Percentiles rank a stretch among this genome's conserved stretches.
These are phyloP conservation scores for Chelonus insularis DNA, from an alignment of 1,140 invertebrate species.

Conservation along the genomic window DNA sequence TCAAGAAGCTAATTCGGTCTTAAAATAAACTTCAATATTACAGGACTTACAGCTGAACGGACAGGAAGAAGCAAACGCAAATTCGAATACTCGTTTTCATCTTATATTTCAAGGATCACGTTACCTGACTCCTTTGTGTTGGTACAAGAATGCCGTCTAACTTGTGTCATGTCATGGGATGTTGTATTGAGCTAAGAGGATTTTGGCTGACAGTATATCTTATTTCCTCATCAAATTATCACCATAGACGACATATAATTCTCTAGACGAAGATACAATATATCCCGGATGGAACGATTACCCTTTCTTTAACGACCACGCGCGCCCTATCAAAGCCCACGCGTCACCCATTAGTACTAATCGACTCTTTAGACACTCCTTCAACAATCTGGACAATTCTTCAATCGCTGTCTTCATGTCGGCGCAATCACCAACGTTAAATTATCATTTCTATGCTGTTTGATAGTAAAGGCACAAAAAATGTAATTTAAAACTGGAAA, in stretches of 20 bases:
- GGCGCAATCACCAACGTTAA: too few relatives aligned
- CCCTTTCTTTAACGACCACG: slow-evolving; percentile 46
- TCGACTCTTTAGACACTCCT: slow-evolving; percentile 19
- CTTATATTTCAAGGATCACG: slow-evolving; percentile 6
- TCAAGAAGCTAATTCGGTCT: not conserved
- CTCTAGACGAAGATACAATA: slow-evolving; percentile 10
- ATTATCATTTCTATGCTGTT: too few relatives aligned
- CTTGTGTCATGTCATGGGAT: not conserved
- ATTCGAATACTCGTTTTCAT: slow-evolving; percentile 6
- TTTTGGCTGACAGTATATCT: slow-evolving; percentile 13
- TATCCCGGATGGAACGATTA: slow-evolving; percentile 48
- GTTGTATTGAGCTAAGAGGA: not conserved
- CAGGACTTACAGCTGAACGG: slow-evolving; percentile 10
- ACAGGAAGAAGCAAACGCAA: not conserved
- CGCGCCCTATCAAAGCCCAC: slow-evolving; percentile 44
- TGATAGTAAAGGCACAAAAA: too few relatives aligned
- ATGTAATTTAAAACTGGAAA: too few relatives aligned
- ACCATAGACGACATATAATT: not conserved
- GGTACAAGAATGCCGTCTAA: not conserved
- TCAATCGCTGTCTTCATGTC: slow-evolving; percentile 5
- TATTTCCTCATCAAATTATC: slow-evolving; percentile 12
- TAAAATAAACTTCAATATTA: not conserved
- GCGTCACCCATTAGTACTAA: slow-evolving; percentile 42
- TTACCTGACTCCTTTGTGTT: slow-evolving; percentile 1
- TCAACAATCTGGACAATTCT: slow-evolving; percentile 6